Evolutionary conservation across 2,113 vertebrate genomes (phyloP).

Genomic region (Sinocyclocheilus anophthalmus): DNA sequence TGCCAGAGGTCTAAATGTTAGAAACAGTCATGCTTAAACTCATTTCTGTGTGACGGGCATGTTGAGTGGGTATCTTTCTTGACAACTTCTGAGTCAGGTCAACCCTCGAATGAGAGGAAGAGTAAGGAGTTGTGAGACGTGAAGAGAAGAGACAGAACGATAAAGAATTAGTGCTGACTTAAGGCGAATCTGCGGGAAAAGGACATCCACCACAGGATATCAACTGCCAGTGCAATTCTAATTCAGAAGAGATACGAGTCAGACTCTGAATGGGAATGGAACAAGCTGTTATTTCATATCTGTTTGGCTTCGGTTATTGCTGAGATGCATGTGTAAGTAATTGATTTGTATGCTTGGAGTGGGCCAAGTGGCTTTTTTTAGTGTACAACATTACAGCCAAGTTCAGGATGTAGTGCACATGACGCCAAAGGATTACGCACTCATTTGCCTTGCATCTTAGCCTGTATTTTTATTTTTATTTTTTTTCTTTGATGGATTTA

Average conservation of each 20-base stretch:
- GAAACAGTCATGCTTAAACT: neutral
- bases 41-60: neutral
- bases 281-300: slow-evolving; percentile 43
- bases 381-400: slow-evolving; percentile 16
- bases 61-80: slow-evolving; percentile 14
- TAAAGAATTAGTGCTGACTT: slow-evolving; percentile 28
- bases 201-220: slow-evolving; percentile 16
- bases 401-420: slow-evolving; percentile 32
- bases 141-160: slow-evolving; percentile 11
- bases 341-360: slow-evolving; percentile 43
- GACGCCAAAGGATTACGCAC: slow-evolving; percentile 28
- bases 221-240: slow-evolving; percentile 18
- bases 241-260: slow-evolving; percentile 7
- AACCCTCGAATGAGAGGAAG: neutral
- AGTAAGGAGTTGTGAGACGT: neutral
- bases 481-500: neutral
- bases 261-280: slow-evolving; percentile 22
- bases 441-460: slow-evolving; percentile 20
- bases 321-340: slow-evolving; percentile 26
- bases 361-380: slow-evolving; percentile 32
- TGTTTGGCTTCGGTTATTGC: slow-evolving; percentile 39
- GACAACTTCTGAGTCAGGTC: slow-evolving; percentile 27
- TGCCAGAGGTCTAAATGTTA: neutral
- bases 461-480: neutral
- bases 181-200: slow-evolving; percentile 22